Evolutionary conservation across 2,888 invertebrate species (phyloP), one percentile per base, ranked within the genome.

Genomic region (Macrophya annulata): DNA sequence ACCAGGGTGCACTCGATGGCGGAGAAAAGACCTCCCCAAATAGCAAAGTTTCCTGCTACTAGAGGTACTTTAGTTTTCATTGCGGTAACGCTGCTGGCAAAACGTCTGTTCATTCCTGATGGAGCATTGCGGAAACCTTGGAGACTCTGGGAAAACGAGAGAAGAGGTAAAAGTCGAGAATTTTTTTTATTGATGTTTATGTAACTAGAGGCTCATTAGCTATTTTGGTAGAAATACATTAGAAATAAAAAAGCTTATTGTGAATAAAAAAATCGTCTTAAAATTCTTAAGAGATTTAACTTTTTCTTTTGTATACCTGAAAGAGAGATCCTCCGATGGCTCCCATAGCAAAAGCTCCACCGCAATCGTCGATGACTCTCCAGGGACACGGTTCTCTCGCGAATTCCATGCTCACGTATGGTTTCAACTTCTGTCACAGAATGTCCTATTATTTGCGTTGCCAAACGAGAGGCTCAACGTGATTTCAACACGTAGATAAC

Each of bases 321-420:
- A 99, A 99, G 86, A 99, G 96, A 76, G 98, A 97, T 43, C 99
- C 99, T 37, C 99, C 99, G 88, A 99, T 98, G 81, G 98, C 96
- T 12, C 99, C 99, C 99, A 99, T 99, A 17, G 99, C 97, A 94
- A 99, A 99, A 17, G 99, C 99, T 88, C 99, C 99, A 21, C 99
- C 99, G 93, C 98, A 98, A 93, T 99, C 99, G 93, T 99, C 99
- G 45, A 99, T 96, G 89, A 99, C 99, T 90, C 99, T 96, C 97
- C 98, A 99, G n/a, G 99, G 99, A 93, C 98, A 98, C n/a, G 98
- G 98, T 95, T 98, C 98, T 94, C 98, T 95, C 86, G 98, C 97
- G 93, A 98, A 98, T 95, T 98, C 98, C 94, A 98, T 98, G 98
- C 98, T 98, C 72, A 45, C n/a, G 10, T 21, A 25, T 21, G 12